Percentiles rank a stretch among this genome's conserved stretches.
These are phyloP conservation scores for Tragelaphus strepsiceros DNA, from an alignment of 2,113 vertebrate genomes.

Conservation along the genomic window DNA sequence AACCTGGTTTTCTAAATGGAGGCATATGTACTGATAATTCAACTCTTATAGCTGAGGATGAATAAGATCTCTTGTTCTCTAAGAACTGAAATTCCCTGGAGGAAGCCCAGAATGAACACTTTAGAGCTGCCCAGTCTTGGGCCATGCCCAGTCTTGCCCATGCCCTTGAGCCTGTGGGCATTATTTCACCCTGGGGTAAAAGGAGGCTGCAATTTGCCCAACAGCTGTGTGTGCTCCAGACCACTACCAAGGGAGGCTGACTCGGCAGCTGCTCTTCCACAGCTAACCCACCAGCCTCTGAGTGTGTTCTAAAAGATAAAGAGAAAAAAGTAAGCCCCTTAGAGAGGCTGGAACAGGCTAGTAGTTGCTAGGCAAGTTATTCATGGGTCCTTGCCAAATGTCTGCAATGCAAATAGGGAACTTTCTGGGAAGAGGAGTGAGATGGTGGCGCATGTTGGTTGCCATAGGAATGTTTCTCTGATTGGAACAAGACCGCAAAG, in stretches of 20 bases:
- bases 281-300: not conserved
- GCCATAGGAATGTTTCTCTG: constrained; percentile 65
- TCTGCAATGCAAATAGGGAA: constrained; percentile 46
- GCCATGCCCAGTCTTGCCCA: not conserved
- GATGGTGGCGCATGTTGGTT: constrained; percentile 47
- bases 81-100: not conserved
- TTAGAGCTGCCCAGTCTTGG: not conserved
- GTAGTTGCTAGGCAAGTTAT: constrained; percentile 68
- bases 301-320: constrained; percentile 32
- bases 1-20: not conserved
- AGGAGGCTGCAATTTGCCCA: not conserved
- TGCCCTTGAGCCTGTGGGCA: not conserved
- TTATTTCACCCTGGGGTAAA: not conserved
- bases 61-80: not conserved
- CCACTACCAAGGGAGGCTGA: not conserved
- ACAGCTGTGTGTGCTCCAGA: not conserved
- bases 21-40: not conserved
- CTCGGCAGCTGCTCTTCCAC: not conserved
- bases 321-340: not conserved
- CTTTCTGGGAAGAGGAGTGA: constrained; percentile 43
- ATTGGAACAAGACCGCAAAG: constrained; percentile 48
- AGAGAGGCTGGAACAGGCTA: not conserved
- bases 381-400: constrained; percentile 53
- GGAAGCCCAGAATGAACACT: not conserved
- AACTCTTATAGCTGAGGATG: not conserved